phyloP scores from a whole-genome alignment of 2,888 invertebrate species.

The Diaperis boleti region DNA sequence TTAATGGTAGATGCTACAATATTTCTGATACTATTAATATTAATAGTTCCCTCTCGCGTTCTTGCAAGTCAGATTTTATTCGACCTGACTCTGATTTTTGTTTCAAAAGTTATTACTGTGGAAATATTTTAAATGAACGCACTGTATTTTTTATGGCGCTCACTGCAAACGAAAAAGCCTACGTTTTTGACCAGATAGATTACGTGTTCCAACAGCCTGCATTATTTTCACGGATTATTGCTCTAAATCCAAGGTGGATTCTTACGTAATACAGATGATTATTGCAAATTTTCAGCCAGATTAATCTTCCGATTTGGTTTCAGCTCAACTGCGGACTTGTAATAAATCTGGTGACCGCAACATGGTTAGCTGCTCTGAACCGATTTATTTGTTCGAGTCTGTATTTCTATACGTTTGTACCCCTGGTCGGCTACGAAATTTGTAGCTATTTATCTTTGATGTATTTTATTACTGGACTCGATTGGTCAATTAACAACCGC shows the following conservation, averaged over 20 bases:
- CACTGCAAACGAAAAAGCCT: too few species aligned
- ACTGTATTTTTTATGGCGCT: too few species aligned
- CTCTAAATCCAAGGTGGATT: slow-evolving; percentile 26
- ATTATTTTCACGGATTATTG: slow-evolving; percentile 2
- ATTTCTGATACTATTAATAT: too few species aligned
- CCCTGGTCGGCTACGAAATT: slow-evolving; percentile 46
- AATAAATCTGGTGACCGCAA: slow-evolving; percentile 64
- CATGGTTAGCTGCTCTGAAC: slow-evolving; percentile 57
- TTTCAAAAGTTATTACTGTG: too few species aligned
- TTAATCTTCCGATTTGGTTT: slow-evolving; percentile 49
- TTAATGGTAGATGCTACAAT: too few species aligned
- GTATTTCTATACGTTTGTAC: slow-evolving; percentile 55
- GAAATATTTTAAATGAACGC: too few species aligned
- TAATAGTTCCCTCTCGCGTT: too few species aligned
- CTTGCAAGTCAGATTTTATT: too few species aligned
- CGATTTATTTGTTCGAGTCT: slow-evolving; percentile 61
- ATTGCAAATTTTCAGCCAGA: slow-evolving; percentile 46
- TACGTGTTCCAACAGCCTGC: background rate
- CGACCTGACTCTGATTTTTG: too few species aligned
- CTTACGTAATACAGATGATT: slow-evolving; percentile 42
- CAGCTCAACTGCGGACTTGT: slow-evolving; percentile 59
- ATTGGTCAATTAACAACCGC: slow-evolving; percentile 45
- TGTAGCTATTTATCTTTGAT: slow-evolving; percentile 47
- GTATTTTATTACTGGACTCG: slow-evolving; percentile 45
- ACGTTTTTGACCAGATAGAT: background rate